Evolutionary conservation across 2,888 invertebrate species (phyloP), one percentile per base, ranked within the genome.

Genomic region (Campoletis raptor): DNA sequence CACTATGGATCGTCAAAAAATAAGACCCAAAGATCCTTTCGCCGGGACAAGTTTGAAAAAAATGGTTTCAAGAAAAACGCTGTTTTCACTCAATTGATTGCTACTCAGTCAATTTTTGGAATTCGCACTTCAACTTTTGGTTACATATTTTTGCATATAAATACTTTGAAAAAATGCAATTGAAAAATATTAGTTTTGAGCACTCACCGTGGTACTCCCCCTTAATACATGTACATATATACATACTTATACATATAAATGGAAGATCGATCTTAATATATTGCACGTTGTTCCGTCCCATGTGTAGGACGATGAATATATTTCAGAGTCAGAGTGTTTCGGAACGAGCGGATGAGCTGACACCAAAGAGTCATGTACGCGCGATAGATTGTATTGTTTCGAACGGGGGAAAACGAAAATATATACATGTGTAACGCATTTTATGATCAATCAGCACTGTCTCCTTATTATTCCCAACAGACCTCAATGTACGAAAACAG

Each of bases 211-310:
- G 12, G 45, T 15, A 18, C n/a, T 7, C 48, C n/a, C n/a, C 48
- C 48, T 52, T 37, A 57, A 74, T 52, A 54, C 12, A 21, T 73
- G 52, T 73, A 73, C 12, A 72, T 72, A 52, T 52, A 54, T 45
- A 81, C 64, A 76, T 70, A 85, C 52, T 73, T 54, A 85, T 83
- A 76, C 74, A 83, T 85, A 42, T 69, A 69, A 69, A 76, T 69
- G 57, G 69, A 74, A 84, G 10, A 83, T 80, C 80, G 74, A 80
- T 76, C 69, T 76, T 85, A 83, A 88, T 87, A 88, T 87, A 87
- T 87, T 85, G 66, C 79, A 79, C 69, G 64, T 76, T 84, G 73
- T 79, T 61, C 67, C 67, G 74, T 83, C 66, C 37, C 54, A 66
- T 70, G 40, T 57, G 24, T 24, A 24, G 45, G 15, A 24, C 24